phyloP scores from a whole-genome alignment of 2,797 vertebrate species.

The Micrastur ruficollis region DNA sequence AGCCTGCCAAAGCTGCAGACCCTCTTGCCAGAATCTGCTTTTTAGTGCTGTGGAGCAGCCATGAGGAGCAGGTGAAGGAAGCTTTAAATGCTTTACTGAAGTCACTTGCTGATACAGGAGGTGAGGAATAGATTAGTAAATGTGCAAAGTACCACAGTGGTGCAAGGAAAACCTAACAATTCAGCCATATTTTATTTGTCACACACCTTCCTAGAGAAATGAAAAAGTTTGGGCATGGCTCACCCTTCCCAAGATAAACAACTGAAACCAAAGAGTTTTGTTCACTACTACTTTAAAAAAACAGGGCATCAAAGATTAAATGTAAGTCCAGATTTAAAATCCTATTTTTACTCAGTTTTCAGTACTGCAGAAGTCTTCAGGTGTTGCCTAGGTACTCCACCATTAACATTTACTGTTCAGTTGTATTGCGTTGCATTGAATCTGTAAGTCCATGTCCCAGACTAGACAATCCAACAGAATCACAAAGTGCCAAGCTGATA shows the following conservation, averaged over 20 bases:
- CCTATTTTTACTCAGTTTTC: neutral
- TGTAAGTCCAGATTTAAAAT: neutral
- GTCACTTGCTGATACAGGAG: neutral
- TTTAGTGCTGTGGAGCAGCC: neutral
- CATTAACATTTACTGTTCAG: neutral
- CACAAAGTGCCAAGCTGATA: neutral
- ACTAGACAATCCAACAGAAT: neutral
- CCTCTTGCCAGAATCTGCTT: conserved; percentile 14
- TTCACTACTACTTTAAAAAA: neutral
- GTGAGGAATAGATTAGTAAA: neutral
- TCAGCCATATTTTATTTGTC: neutral
- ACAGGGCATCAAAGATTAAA: neutral
- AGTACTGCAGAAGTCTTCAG: neutral
- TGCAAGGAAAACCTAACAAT: neutral
- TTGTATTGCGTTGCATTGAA: neutral
- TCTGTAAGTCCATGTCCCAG: neutral
- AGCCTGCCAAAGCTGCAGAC: neutral
- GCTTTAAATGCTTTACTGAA: neutral
- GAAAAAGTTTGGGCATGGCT: neutral
- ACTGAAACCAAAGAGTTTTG: neutral
- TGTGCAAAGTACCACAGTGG: neutral
- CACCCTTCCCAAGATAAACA: neutral
- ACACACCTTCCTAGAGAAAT: neutral
- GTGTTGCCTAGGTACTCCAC: neutral
- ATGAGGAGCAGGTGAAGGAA: neutral